Percentiles rank a stretch among this genome's conserved stretches.
phyloP scores from a whole-genome alignment of 2,888 invertebrate species.

The Drosophila mayaguana region DNA sequence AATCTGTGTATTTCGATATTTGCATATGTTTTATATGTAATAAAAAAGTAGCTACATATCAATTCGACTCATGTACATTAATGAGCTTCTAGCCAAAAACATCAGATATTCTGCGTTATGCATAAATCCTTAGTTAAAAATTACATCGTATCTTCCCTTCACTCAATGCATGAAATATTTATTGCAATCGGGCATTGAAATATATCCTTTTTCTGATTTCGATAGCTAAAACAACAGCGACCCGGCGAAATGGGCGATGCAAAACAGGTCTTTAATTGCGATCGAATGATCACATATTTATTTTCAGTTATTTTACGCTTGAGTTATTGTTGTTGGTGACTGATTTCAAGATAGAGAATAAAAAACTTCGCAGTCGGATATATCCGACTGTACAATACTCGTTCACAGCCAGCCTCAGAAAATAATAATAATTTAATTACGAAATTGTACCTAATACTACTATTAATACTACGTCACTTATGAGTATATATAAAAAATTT shows the following conservation, averaged over 20 bases:
- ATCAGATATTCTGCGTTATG: background rate
- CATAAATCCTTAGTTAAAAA: no score
- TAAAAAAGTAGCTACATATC: background rate
- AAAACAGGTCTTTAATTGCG: conserved; percentile 88
- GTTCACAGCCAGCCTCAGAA: background rate
- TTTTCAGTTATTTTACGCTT: conserved; percentile 68
- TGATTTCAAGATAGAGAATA: conserved; percentile 14
- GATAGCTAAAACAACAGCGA: conserved; percentile 89
- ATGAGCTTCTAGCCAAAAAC: background rate
- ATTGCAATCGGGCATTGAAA: conserved; percentile 3
- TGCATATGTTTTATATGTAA: background rate
- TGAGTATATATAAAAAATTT: no score
- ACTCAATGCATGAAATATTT: background rate
- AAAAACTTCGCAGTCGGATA: background rate
- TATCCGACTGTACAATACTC: conserved; percentile 5
- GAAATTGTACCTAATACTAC: no score
- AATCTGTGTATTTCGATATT: conserved; percentile 1
- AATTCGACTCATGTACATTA: background rate
- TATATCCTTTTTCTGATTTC: conserved; percentile 81
- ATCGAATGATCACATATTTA: conserved; percentile 40
- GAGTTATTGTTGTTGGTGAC: conserved; percentile 59
- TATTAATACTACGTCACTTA: no score
- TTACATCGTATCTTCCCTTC: no score
- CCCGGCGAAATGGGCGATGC: conserved; percentile 91
- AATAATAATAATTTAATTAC: no score